Base-by-base conservation (phyloP, 2,113 vertebrate species). In the Scartelaos histophorus region DNA sequence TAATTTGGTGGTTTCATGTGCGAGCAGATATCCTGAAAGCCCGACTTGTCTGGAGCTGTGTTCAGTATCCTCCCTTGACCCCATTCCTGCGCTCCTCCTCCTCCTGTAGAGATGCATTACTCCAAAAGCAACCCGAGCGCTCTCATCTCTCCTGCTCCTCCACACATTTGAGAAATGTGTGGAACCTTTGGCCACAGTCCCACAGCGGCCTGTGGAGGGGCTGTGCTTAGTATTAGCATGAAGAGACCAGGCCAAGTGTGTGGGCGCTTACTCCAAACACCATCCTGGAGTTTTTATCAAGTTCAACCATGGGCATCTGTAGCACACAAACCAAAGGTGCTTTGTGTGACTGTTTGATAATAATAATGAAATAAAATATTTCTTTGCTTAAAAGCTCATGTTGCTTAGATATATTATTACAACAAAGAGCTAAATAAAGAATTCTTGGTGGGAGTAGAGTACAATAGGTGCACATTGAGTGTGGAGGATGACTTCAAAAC, bases 1-100 rank as follows among this genome's bases (percentile, higher is more conserved):
- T 88, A 90, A 94, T 94, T 93, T 89, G 87, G 84, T 86, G 86
- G 87, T 89, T 88, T 86, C 71, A 83, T 85, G 86, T 91, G 89
- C 79, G 90, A 87, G 80, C 76, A 71, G 88, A 92, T 90, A 87
- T 92, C 88, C 89, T 92, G 90, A 92, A 90, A 86, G 82, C 84
- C 88, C 84, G 85, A 88, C 86, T 85, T 81, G 82, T 88, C 86
- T 90, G 84, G 84, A 85, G 82, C 74, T 70, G 66, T 17, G 82
- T 86, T 92, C 90, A 76, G 88, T 92, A 90, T 80, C 79, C 77
- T 87, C 85, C 81, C 82, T 73, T 87, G 80, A 87, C 83, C 90
- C 83, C 69, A 76, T 81, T 79, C 79, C 88, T 78, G 82, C 73
- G 74, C 87, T 89, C 78, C 84, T 61, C 74, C 38, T 67, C 86